Conservation (phyloP, 2,888 invertebrate species). For the Eristalis intricaria region DNA sequence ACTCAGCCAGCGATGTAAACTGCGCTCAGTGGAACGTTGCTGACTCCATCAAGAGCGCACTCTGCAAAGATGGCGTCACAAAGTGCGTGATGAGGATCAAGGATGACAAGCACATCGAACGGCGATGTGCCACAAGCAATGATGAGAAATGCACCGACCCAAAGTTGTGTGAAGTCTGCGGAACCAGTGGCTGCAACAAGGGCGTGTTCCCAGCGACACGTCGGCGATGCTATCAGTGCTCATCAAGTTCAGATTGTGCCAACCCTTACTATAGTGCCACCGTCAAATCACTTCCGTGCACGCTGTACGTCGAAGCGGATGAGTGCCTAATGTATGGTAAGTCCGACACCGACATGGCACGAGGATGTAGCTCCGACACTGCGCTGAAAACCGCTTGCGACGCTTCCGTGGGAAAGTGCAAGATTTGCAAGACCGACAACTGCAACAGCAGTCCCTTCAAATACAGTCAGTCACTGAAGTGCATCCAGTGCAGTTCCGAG, state of each 20-base stretch:
- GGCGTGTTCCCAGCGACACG: conserved; percentile 73
- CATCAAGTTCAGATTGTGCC: conserved; percentile 57
- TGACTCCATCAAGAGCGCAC: conserved; percentile 25
- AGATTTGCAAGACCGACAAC: conserved; percentile 55
- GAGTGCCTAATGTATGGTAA: conserved; percentile 73
- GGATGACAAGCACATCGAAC: conserved; percentile 65
- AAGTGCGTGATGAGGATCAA: conserved; percentile 73
- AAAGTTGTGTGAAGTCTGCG: conserved; percentile 66
- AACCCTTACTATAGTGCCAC: conserved; percentile 19
- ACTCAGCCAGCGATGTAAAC: conserved; percentile 41
- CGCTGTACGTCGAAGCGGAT: conserved; percentile 69
- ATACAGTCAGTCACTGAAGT: conserved; percentile 53
- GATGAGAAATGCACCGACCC: conserved; percentile 30
- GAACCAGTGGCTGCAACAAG: conserved; percentile 70
- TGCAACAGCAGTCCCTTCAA: conserved; percentile 73
- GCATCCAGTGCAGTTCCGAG: conserved; percentile 71
- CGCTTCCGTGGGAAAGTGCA: conserved; percentile 63
- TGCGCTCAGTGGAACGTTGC: conserved; percentile 73
- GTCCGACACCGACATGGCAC: conserved; percentile 62
- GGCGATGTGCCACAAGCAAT: conserved; percentile 70
- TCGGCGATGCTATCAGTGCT: conserved; percentile 74
- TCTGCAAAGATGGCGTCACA: conserved; percentile 70
- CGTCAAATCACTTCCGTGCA: conserved; percentile 61
- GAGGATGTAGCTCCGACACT: conserved; percentile 75
- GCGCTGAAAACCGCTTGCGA: conserved; percentile 56